A percentile compares a stretch with the other conserved stretches of the same genome.
phyloP scores from a whole-genome alignment of 2,797 vertebrate species.

The Sus cebifrons region DNA sequence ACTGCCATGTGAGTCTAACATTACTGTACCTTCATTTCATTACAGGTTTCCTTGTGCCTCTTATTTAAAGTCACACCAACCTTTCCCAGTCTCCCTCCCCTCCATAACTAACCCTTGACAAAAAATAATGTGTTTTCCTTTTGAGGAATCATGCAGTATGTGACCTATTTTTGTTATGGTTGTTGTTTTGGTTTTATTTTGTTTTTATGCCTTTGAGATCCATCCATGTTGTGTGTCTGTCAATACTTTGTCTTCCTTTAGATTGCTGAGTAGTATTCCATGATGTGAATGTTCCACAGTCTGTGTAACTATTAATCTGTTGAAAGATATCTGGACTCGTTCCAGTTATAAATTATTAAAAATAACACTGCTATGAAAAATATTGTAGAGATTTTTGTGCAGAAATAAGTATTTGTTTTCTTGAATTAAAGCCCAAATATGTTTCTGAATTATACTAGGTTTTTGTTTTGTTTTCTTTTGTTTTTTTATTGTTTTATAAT shows the following conservation, averaged over 20 bases:
- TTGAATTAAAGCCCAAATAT: background rate
- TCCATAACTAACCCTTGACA: background rate
- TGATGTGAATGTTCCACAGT: background rate
- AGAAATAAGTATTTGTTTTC: background rate
- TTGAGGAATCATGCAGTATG: background rate
- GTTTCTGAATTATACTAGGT: background rate
- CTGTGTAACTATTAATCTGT: background rate
- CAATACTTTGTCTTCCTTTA: background rate
- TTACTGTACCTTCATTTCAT: background rate
- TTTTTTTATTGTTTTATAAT: background rate
- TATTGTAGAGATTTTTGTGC: background rate
- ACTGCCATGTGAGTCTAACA: background rate
- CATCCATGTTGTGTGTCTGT: background rate
- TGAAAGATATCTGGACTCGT: background rate
- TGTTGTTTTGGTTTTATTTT: background rate
- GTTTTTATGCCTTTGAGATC: background rate
- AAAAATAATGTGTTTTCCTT: background rate
- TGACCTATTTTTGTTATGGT: too few relatives aligned
- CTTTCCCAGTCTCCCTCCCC: background rate
- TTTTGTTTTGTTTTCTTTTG: background rate
- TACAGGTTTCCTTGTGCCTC: background rate
- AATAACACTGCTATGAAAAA: background rate
- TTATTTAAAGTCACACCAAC: background rate
- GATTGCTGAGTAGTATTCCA: background rate
- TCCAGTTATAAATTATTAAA: background rate